Percentiles rank a stretch among this genome's conserved stretches.
Conservation (phyloP, 2,888 invertebrate genomes). For the Troglohyphantes excavatus region DNA sequence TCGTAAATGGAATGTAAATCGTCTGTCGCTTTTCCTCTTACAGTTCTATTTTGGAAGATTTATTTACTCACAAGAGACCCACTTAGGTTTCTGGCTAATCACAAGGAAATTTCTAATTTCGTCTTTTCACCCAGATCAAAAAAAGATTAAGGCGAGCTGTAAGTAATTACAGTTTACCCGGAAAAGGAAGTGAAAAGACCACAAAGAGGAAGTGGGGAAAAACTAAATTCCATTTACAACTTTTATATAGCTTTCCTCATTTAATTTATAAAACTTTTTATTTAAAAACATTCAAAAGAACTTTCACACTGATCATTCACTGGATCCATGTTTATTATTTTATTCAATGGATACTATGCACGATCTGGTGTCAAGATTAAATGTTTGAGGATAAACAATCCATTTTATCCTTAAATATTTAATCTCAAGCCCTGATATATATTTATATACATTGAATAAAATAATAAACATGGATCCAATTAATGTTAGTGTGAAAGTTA, state of each 20-base stretch:
- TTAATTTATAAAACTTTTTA: neutral
- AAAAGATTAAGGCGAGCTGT: neutral
- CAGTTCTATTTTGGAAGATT: constrained; percentile 38
- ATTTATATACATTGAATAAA: no score
- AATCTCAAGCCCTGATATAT: no score
- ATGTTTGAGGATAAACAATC: no score
- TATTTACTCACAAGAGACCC: neutral
- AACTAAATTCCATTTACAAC: neutral
- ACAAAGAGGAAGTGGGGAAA: constrained; percentile 23
- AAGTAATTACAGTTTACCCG: constrained; percentile 34
- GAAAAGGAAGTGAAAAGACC: constrained; percentile 17
- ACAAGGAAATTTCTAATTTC: constrained; percentile 52
- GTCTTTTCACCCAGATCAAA: constrained; percentile 1
- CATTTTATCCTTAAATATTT: no score
- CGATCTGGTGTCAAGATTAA: no score
- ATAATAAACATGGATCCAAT: no score
- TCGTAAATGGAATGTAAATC: constrained; percentile 26
- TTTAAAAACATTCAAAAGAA: no score
- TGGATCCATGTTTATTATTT: no score
- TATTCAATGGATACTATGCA: no score
- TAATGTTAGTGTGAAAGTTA: no score
- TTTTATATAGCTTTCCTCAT: constrained; percentile 2
- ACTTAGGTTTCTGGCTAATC: constrained; percentile 13
- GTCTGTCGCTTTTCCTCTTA: constrained; percentile 32
- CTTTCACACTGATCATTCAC: no score